These are phyloP conservation scores for Lasioglossum villosulum DNA, from an alignment of 2,888 invertebrate genomes.

Conservation along the genomic window DNA sequence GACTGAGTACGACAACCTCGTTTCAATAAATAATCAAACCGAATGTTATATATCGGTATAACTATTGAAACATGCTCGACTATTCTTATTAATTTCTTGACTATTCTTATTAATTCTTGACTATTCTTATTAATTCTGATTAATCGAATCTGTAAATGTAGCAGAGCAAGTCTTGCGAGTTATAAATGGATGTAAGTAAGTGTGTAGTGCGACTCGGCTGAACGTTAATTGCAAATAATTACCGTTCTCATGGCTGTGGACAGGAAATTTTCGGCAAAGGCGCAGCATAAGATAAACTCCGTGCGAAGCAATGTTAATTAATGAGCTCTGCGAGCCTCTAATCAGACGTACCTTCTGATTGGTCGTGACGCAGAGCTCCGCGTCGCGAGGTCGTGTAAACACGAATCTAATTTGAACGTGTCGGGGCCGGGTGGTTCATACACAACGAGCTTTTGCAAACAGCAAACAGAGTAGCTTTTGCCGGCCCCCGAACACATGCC, in stretches of 20 bases:
- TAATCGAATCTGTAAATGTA: background rate
- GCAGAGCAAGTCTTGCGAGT: background rate
- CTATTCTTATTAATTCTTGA: no score
- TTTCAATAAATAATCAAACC: background rate
- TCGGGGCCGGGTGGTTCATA: constrained; percentile 60
- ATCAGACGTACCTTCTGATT: constrained; percentile 83
- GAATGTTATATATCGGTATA: background rate
- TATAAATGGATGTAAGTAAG: background rate
- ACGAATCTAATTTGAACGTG: constrained; percentile 77
- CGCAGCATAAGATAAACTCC: constrained; percentile 73
- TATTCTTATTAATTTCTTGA: no score
- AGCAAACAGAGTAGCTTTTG: constrained; percentile 46
- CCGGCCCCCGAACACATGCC: constrained; percentile 31
- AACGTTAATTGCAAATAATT: constrained; percentile 55
- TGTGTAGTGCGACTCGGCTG: background rate
- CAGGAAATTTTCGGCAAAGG: constrained; percentile 74
- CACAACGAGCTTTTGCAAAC: constrained; percentile 60
- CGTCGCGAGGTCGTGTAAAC: constrained; percentile 74
- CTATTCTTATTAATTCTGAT: no score
- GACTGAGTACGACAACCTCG: background rate
- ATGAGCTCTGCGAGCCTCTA: constrained; percentile 81
- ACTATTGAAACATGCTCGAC: background rate
- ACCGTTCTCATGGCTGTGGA: constrained; percentile 59
- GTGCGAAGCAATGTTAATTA: constrained; percentile 77
- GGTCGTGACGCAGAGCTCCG: constrained; percentile 68